A percentile compares a stretch with the other conserved stretches of the same genome.
Conservation (phyloP, 2,888 invertebrate species). For the Epicampocera succincta region DNA sequence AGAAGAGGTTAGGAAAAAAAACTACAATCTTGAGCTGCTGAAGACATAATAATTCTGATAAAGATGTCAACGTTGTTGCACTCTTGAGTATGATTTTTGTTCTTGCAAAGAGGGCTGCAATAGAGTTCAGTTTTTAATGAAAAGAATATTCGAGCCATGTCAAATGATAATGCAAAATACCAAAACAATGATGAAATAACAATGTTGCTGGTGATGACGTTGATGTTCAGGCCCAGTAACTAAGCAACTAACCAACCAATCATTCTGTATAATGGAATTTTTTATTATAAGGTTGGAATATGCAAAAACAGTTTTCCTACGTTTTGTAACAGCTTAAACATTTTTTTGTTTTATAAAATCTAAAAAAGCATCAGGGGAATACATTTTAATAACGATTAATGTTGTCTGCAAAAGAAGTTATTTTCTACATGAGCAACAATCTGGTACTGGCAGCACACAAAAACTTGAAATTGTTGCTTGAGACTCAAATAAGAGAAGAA, state of each 20-base stretch:
- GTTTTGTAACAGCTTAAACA: background rate
- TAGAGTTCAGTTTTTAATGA: conserved; percentile 19
- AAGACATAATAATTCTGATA: conserved; percentile 67
- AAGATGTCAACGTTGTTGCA: conserved; percentile 62
- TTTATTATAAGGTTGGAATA: conserved; percentile 15
- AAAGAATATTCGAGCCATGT: conserved; percentile 31
- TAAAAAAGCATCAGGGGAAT: conserved; percentile 27
- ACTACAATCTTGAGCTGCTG: conserved; percentile 48
- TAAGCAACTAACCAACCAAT: conserved; percentile 45
- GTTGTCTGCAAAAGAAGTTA: conserved; percentile 50
- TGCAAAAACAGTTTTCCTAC: conserved; percentile 5
- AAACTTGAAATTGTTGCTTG: conserved; percentile 37
- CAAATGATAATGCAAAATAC: conserved; percentile 13
- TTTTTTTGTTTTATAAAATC: background rate
- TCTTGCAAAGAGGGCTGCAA: conserved; percentile 9
- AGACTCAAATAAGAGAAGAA: conserved; percentile 12
- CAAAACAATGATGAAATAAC: conserved; percentile 5
- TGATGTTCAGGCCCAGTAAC: conserved; percentile 13
- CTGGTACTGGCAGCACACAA: conserved; percentile 5
- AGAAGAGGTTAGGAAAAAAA: conserved; percentile 12
- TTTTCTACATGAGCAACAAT: background rate
- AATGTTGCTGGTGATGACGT: conserved; percentile 20
- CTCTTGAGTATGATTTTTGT: conserved; percentile 17
- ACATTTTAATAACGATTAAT: conserved; percentile 62
- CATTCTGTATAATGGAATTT: conserved; percentile 38